Evolutionary conservation across 2,888 invertebrate species (phyloP).

Genomic region (Pseudococcus longispinus): DNA sequence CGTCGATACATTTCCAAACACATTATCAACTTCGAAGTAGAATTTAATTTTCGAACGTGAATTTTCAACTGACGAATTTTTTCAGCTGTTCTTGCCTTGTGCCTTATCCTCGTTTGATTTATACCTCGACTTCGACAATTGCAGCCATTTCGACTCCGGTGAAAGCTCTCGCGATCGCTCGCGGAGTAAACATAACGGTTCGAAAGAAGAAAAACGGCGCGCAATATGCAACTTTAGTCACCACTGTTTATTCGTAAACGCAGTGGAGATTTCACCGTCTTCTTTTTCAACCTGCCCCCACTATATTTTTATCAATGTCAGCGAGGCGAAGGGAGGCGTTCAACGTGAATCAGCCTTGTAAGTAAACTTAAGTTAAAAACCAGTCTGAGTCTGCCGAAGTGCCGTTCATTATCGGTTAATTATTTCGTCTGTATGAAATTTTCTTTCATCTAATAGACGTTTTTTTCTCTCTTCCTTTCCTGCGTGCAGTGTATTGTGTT

Average conservation of each 20-base stretch:
- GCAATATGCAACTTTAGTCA: slow-evolving; percentile 22
- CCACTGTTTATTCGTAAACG: slow-evolving; percentile 50
- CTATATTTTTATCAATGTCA: slow-evolving; percentile 53
- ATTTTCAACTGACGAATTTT: not conserved
- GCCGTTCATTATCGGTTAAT: slow-evolving; percentile 52
- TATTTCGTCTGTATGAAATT: slow-evolving; percentile 43
- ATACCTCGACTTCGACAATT: not conserved
- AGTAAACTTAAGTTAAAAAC: slow-evolving; percentile 54
- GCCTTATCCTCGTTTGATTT: not conserved
- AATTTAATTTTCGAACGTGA: not conserved
- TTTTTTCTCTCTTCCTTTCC: not conserved
- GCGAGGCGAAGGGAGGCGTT: slow-evolving; percentile 52
- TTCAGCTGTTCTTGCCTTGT: not conserved
- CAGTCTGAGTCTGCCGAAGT: slow-evolving; percentile 55
- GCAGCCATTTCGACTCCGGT: not conserved
- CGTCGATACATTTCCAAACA: not conserved
- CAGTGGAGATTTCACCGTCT: slow-evolving; percentile 52
- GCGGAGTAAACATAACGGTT: not conserved
- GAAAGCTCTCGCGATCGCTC: slow-evolving; percentile 18
- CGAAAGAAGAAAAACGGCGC: not conserved
- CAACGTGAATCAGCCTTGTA: slow-evolving; percentile 56
- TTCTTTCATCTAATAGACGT: slow-evolving; percentile 3
- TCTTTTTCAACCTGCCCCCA: slow-evolving; percentile 48
- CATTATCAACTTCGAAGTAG: not conserved
- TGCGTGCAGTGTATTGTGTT: not conserved